phyloP scores from a whole-genome alignment of 2,888 invertebrate species.

The Acronicta alni region DNA sequence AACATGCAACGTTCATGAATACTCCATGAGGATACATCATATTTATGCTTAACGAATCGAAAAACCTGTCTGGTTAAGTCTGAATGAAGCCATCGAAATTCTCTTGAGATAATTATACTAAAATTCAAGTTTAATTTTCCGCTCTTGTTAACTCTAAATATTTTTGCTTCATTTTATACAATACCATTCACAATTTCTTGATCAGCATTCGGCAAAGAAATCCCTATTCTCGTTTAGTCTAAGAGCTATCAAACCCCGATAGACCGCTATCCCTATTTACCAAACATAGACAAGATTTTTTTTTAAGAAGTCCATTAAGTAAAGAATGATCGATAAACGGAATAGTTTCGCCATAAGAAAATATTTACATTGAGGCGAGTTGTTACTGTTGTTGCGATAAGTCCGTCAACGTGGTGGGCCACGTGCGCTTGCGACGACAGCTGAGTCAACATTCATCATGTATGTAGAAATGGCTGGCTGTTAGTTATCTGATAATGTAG shows the following conservation, averaged over 20 bases:
- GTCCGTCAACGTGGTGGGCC: conserved; percentile 58
- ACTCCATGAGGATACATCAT: conserved; percentile 36
- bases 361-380: conserved; percentile 57
- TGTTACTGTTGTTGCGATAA: conserved; percentile 53
- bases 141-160: conserved; percentile 3
- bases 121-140: background rate
- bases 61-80: conserved; percentile 14
- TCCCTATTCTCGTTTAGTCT: background rate
- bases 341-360: conserved; percentile 46
- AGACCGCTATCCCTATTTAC: conserved; percentile 3
- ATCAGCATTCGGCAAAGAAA: conserved; percentile 6
- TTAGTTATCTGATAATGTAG: conserved; percentile 18
- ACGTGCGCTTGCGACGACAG: conserved; percentile 65
- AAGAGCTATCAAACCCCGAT: background rate
- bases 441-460: conserved; percentile 63
- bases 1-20: conserved; percentile 44
- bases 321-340: conserved; percentile 29
- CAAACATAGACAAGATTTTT: background rate
- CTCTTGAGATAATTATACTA: conserved; percentile 4
- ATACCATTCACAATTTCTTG: conserved; percentile 4
- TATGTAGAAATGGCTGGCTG: conserved; percentile 41
- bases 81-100: conserved; percentile 19
- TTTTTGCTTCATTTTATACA: conserved; percentile 7
- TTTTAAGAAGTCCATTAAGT: conserved; percentile 26
- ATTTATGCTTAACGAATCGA: conserved; percentile 12